These are phyloP conservation scores for Drosophila leonis DNA, from an alignment of 2,888 invertebrate species.

Conservation along the genomic window DNA sequence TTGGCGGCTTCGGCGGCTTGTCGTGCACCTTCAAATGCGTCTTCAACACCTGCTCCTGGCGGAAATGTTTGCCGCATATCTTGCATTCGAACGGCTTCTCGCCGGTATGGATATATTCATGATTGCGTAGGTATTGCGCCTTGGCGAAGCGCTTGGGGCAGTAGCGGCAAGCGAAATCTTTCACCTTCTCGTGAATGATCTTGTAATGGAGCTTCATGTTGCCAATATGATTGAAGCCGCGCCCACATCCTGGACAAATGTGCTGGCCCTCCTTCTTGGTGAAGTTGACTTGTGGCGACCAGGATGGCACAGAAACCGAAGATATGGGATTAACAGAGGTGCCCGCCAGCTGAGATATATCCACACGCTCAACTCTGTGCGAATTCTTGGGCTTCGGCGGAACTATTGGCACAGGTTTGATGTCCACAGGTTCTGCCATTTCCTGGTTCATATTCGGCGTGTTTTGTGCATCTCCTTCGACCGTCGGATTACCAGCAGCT, in stretches of 20 bases:
- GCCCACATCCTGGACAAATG: constrained; percentile 82
- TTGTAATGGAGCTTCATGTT: constrained; percentile 83
- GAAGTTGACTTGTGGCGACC: constrained; percentile 83
- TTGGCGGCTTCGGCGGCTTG: constrained; percentile 66
- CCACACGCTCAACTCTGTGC: constrained; percentile 81
- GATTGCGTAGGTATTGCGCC: constrained; percentile 84
- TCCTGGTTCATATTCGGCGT: constrained; percentile 30
- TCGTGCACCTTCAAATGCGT: constrained; percentile 83
- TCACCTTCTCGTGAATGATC: constrained; percentile 84
- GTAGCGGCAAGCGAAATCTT: constrained; percentile 83
- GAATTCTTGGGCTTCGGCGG: constrained; percentile 80
- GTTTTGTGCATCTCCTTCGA: constrained; percentile 25
- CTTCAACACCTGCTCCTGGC: constrained; percentile 82
- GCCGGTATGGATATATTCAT: constrained; percentile 84
- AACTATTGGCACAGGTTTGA: constrained; percentile 48
- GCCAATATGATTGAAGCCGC: constrained; percentile 83
- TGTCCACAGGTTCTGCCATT: constrained; percentile 38
- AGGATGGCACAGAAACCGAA: constrained; percentile 82
- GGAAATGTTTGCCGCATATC: constrained; percentile 82
- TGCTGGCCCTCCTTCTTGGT: constrained; percentile 84
- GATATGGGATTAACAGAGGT: constrained; percentile 83
- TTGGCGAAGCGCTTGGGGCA: constrained; percentile 84
- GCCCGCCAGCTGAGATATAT: constrained; percentile 81
- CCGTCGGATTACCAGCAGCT: constrained; percentile 45
- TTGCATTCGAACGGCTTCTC: constrained; percentile 84